A percentile compares a stretch with the other conserved stretches of the same genome.
These are phyloP conservation scores for Lithophane socia DNA, from an alignment of 2,888 invertebrate species.

Conservation along the genomic window DNA sequence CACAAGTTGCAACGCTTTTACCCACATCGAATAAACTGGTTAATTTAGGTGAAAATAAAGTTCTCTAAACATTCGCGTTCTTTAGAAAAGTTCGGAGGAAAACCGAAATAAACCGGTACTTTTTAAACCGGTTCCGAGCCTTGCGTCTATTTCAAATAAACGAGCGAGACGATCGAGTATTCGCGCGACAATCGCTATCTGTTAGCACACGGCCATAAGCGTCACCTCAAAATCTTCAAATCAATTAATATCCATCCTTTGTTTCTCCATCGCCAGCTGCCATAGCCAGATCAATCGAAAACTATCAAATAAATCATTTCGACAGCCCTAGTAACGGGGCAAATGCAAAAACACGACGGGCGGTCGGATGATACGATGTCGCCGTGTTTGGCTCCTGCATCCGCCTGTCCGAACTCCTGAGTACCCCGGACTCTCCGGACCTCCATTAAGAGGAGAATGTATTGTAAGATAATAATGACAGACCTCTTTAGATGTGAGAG, in stretches of 20 bases:
- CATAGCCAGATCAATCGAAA: slow-evolving; percentile 7
- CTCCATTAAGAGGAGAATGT: slow-evolving; percentile 64
- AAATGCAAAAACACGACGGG: slow-evolving; percentile 74
- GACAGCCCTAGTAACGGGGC: slow-evolving; percentile 70
- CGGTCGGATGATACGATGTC: slow-evolving; percentile 64
- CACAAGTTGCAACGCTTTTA: too few relatives aligned
- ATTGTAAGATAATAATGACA: slow-evolving; percentile 66
- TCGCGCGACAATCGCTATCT: too few relatives aligned
- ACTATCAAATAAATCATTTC: slow-evolving; percentile 31
- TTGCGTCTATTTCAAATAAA: too few relatives aligned
- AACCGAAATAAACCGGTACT: too few relatives aligned
- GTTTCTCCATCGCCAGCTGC: slow-evolving; percentile 21
- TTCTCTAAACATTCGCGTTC: too few relatives aligned
- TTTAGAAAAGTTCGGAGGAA: too few relatives aligned
- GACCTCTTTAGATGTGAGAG: slow-evolving; percentile 55
- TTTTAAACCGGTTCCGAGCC: too few relatives aligned
- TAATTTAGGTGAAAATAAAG: too few relatives aligned
- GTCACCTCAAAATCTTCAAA: slow-evolving; percentile 9
- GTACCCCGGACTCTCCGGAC: slow-evolving; percentile 36
- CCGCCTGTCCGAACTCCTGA: slow-evolving; percentile 62
- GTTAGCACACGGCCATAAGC: neutral
- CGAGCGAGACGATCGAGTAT: too few relatives aligned
- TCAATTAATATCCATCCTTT: slow-evolving; percentile 27
- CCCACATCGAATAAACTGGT: too few relatives aligned
- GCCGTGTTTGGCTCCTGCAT: slow-evolving; percentile 66